Evolutionary conservation across 1,140 invertebrate species (phyloP), one percentile per base, ranked within the genome.

Genomic region (Macrotrachela quadricornifera): DNA sequence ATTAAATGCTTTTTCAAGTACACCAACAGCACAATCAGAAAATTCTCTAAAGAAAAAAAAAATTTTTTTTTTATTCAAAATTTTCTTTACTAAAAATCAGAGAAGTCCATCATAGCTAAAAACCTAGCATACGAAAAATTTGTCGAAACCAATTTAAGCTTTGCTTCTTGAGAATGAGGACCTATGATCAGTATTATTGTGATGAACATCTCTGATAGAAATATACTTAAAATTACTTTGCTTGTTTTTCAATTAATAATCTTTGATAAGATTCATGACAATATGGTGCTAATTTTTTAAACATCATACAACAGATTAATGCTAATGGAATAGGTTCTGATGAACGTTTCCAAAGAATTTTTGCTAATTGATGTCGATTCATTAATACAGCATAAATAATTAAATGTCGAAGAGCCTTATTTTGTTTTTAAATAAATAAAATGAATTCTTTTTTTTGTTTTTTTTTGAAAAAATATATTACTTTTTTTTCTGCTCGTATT

Each of bases 241-340:
- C 46, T 39, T 56, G 37, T 63, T 51, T 46, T 60, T 57, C 49
- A 62, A 51, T 18, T 63, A 30, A 57, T 15, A 51, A 51, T 49
- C 57, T 58, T 6, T 62, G n/a, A 40, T 57, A 56, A 13, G 59
- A 53, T 45, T 65, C 62, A 9, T 47, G 45, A 4, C 58, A 58
- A 51, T 58, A 62, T 15, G 50, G 36, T 10, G 57, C 47, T 36
- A 66, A 44, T 11, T 59, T 58, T 39, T 59, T 58, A 10, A 58
- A 62, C 13, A 64, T 56, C 57, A 64, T 59, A 10, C 61, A 62
- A 17, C 65, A 49, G 11, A 71, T 62, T 0, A 73, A 58, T 37
- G 69, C 70, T 30, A 72, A 55, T 36, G 71, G 66, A 15, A 73
- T 66, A 1, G 71, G 71, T 46, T 72, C 67, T 51, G 70, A 68